Conservation (phyloP, 2,797 vertebrate species). For the Lindbergichthys nudifrons region DNA sequence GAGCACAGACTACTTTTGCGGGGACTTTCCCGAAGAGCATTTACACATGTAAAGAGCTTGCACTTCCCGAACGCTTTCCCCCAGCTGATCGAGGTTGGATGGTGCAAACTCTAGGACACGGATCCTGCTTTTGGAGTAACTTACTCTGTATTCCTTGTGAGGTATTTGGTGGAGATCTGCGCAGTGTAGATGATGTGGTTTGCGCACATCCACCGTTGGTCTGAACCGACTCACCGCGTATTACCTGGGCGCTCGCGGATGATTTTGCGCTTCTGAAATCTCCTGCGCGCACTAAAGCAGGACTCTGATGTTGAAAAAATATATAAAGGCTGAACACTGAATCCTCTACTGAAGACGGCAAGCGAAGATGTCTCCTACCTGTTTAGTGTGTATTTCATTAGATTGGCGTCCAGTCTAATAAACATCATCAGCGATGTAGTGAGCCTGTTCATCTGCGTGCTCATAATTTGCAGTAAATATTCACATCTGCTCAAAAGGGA, state of each 20-base stretch:
- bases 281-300: conserved; percentile 24
- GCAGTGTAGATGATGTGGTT: conserved; percentile 70
- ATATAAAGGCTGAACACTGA: conserved; percentile 73
- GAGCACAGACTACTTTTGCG: conserved; percentile 40
- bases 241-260: conserved; percentile 72
- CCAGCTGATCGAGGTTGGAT: conserved; percentile 58
- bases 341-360: conserved; percentile 82
- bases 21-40: conserved; percentile 59
- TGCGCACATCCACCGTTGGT: conserved; percentile 58
- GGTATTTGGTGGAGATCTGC: conserved; percentile 7
- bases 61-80: not conserved
- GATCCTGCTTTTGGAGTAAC: conserved; percentile 65
- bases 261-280: conserved; percentile 64
- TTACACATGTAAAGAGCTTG: conserved; percentile 42
- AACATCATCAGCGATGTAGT: conserved; percentile 86
- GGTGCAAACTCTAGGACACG: conserved; percentile 71
- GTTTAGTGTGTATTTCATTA: conserved; percentile 79
- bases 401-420: conserved; percentile 83
- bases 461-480: conserved; percentile 84
- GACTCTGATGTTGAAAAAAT: conserved; percentile 57
- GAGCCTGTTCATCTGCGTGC: conserved; percentile 83
- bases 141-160: conserved; percentile 3
- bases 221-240: conserved; percentile 65
- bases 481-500: conserved; percentile 79
- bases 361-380: conserved; percentile 81